Base-by-base conservation (phyloP, 2,888 invertebrate species). In the Diaperis boleti region DNA sequence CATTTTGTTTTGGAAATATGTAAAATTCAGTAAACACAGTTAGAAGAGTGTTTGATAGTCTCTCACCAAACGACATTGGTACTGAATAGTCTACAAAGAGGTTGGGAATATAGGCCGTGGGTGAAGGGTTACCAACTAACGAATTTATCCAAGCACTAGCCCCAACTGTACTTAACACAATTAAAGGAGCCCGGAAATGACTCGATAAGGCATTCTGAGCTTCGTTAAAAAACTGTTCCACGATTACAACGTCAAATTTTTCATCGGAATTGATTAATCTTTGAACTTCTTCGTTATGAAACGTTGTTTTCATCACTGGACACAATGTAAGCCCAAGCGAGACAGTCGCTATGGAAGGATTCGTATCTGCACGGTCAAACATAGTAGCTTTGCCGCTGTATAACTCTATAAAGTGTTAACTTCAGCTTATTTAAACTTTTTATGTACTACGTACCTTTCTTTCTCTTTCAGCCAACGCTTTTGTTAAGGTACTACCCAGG, bases 71-170 rank as follows among this genome's bases (percentile, higher is more conserved):
- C 20, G n/a, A 35, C 44, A 44, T 42, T 4, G 33, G 1, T n/a
- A 14, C 42, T 84, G 7, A 66, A 62, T 74, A 81, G 4, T 79
- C 74, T 56, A 81, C 64, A 57, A 83, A 80, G 4, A 79, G 77
- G 45, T 83, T 82, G 0, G 85, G 84, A 22, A 85, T 81, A 72
- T 82, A 83, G 0, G 85, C 81, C 71, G 82, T 80, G 0, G 83
- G 82, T 1, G 77, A 77, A 1, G 84, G 79, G 45, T 82, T 74
- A 0, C 83, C 85, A 75, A 83, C 79, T 65, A 81, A 78, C 59
- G 81, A 80, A 44, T 82, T 82, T 70, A 82, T 79, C 68, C 79
- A 79, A 39, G 78, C 77, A 62, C 78, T 78, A 59, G 79, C 79
- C 13, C 80, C 82, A 45, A 82, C 52, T 0, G 83, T 82, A 71